Evolutionary conservation across 2,888 invertebrate species (phyloP).

Genomic region (Schrankia costaestrigalis): DNA sequence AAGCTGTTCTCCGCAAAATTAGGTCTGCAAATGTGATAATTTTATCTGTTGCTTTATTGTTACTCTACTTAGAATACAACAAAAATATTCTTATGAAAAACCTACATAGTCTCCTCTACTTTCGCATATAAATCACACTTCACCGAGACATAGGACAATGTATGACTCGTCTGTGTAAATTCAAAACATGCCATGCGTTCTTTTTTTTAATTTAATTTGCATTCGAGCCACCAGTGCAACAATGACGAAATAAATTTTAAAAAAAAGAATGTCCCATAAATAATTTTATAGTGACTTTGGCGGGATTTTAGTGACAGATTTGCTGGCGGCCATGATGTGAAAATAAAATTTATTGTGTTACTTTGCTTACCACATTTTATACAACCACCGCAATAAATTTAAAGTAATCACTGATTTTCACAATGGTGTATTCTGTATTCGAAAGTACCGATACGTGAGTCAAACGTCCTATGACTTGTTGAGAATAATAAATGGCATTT

Average conservation of each 20-base stretch:
- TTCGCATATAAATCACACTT: conserved; percentile 18
- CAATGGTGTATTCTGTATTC: conserved; percentile 20
- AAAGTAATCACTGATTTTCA: conserved; percentile 21
- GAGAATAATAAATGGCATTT: conserved; percentile 15
- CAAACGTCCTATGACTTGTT: conserved; percentile 10
- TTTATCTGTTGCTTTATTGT: no score
- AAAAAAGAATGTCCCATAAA: conserved; percentile 44
- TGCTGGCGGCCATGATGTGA: conserved; percentile 40
- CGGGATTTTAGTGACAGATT: conserved; percentile 46
- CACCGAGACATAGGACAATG: conserved; percentile 4
- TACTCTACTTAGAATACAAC: no score
- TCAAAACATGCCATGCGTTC: conserved; percentile 36
- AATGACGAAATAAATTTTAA: conserved; percentile 48
- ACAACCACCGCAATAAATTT: conserved; percentile 21
- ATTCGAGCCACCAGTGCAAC: conserved; percentile 44
- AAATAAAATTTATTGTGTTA: conserved; percentile 38
- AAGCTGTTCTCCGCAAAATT: no score
- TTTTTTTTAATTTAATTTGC: conserved; percentile 42
- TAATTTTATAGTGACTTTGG: conserved; percentile 59
- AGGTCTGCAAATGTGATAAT: no score
- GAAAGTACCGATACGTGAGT: conserved; percentile 16
- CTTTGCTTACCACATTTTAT: conserved; percentile 24
- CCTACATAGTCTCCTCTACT: neutral
- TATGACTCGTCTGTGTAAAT: conserved; percentile 27
- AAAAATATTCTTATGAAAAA: no score